These are phyloP conservation scores for Platalea minor DNA, from an alignment of 2,797 vertebrate genomes.

Conservation along the genomic window DNA sequence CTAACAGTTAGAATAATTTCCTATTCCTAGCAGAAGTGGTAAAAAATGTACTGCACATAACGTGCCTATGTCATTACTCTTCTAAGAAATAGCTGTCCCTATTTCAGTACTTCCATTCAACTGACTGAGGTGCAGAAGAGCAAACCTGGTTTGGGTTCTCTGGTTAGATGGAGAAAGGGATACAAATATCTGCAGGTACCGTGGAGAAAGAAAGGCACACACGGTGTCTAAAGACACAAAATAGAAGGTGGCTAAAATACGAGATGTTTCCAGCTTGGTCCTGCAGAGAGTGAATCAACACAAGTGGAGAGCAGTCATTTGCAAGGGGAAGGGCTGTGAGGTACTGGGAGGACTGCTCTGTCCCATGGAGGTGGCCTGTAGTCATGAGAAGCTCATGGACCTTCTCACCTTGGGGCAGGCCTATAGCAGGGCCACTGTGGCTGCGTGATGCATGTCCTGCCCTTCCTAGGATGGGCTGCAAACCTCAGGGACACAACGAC, in stretches of 20 bases:
- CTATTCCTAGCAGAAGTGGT: not conserved
- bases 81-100: not conserved
- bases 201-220: not conserved
- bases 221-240: rapidly evolving
- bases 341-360: not conserved
- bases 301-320: not conserved
- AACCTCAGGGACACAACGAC: rapidly evolving
- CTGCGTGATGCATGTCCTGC: not conserved
- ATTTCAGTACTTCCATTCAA: not conserved
- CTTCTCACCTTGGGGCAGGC: too few relatives aligned
- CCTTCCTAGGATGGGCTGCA: not conserved
- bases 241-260: not conserved
- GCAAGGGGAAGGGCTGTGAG: not conserved
- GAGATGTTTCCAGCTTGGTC: not conserved
- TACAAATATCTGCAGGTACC: not conserved
- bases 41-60: not conserved
- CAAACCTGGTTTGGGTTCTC: not conserved
- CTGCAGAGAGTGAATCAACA: too few relatives aligned
- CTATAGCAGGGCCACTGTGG: not conserved
- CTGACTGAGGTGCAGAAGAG: not conserved
- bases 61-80: not conserved
- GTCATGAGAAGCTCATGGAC: not conserved
- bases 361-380: not conserved
- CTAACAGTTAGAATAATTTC: not conserved
- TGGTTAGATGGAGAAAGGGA: not conserved